Evolutionary conservation across 2,797 vertebrate genomes (phyloP).

Genomic region (Trematomus bernacchii): DNA sequence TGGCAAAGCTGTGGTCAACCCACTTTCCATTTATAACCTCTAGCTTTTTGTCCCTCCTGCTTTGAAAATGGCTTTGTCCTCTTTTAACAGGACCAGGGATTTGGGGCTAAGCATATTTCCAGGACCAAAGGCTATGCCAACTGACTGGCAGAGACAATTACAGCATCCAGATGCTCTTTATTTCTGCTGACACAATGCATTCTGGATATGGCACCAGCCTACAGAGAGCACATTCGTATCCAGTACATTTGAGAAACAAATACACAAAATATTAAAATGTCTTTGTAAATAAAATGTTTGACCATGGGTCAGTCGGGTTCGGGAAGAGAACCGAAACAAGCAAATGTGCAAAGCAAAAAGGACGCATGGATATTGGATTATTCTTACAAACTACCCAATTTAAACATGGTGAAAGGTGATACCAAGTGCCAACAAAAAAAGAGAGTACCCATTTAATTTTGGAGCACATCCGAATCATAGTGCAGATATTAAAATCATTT

Average conservation of each 20-base stretch:
- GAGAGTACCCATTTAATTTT: no score
- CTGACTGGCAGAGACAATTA: constrained; percentile 59
- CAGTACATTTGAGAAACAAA: constrained; percentile 42
- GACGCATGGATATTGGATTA: constrained; percentile 15
- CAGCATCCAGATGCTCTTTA: constrained; percentile 58
- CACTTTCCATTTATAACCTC: constrained; percentile 50
- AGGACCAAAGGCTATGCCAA: constrained; percentile 50
- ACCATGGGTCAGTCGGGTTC: background rate
- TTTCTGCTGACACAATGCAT: constrained; percentile 59
- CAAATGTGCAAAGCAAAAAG: constrained; percentile 19
- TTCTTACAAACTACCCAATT: constrained; percentile 9
- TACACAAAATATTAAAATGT: constrained; percentile 17
- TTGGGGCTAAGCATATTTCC: constrained; percentile 64
- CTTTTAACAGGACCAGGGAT: constrained; percentile 56
- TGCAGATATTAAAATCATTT: no score
- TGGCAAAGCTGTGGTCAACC: constrained; percentile 45
- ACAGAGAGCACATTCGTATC: constrained; percentile 20
- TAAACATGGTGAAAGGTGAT: no score
- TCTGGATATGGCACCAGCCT: constrained; percentile 25
- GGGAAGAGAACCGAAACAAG: constrained; percentile 8
- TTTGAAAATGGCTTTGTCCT: constrained; percentile 61
- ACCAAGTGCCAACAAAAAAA: no score
- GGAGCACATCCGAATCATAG: no score
- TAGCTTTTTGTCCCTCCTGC: constrained; percentile 50
- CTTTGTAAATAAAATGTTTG: constrained; percentile 23